A percentile compares a stretch with the other conserved stretches of the same genome.
Evolutionary conservation across 92 coral and sea anemone genomes (phyloP).

Genomic region (Palythoa grandis): DNA sequence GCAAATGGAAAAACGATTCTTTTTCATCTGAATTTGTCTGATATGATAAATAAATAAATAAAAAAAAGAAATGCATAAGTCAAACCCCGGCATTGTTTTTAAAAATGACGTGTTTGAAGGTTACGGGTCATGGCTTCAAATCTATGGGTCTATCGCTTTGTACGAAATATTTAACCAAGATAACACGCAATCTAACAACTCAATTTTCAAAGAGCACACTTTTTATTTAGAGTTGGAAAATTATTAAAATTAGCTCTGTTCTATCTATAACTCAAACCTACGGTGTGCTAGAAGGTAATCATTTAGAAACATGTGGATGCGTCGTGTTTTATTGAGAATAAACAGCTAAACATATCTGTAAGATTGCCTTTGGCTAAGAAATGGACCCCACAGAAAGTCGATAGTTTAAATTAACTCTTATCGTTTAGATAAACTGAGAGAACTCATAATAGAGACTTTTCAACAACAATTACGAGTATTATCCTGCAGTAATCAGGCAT

Average conservation of each 20-base stretch:
- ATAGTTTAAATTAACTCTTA: conserved; percentile 20
- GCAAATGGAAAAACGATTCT: not conserved
- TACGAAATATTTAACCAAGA: not conserved
- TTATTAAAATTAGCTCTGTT: not conserved
- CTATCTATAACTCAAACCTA: not conserved
- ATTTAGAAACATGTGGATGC: not conserved
- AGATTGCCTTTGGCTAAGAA: conserved; percentile 31
- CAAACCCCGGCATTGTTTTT: conserved; percentile 2
- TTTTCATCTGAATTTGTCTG: not conserved
- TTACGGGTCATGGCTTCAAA: conserved; percentile 47
- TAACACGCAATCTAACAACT: conserved; percentile 26
- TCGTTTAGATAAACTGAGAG: conserved; percentile 45
- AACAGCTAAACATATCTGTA: conserved; percentile 28
- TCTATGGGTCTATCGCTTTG: conserved; percentile 2
- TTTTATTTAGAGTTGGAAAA: not conserved
- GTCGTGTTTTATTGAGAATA: conserved; percentile 3
- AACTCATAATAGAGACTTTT: conserved; percentile 40
- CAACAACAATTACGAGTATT: conserved; percentile 38
- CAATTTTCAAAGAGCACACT: not conserved
- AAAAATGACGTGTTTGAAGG: conserved; percentile 4
- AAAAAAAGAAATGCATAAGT: not conserved
- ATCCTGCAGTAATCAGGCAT: conserved; percentile 22
- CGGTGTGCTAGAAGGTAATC: not conserved
- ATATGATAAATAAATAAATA: not conserved
- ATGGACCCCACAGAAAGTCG: conserved; percentile 37